A percentile compares a stretch with the other conserved stretches of the same genome.
phyloP scores from a whole-genome alignment of 2,113 vertebrate species.

The Sander lucioperca region DNA sequence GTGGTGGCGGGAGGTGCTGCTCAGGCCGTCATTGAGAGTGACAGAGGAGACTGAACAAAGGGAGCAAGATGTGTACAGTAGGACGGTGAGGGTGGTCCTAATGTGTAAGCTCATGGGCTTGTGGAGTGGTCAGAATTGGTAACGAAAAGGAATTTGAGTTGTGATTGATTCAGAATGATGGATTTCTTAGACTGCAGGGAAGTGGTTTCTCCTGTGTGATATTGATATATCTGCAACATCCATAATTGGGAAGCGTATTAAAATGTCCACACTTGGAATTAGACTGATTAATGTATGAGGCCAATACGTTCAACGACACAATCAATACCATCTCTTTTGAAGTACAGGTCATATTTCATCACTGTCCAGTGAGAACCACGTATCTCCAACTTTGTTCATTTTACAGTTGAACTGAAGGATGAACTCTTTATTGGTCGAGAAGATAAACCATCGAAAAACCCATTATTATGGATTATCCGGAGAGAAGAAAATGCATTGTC shows the following conservation, averaged over 20 bases:
- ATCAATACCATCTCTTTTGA: neutral
- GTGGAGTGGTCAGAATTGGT: neutral
- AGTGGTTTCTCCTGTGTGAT: slow-evolving; percentile 25
- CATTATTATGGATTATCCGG: neutral
- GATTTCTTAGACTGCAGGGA: slow-evolving; percentile 42
- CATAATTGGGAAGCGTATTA: neutral
- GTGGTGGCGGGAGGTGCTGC: slow-evolving; percentile 49
- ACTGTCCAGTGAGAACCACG: neutral
- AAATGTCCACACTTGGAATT: neutral
- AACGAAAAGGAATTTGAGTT: neutral
- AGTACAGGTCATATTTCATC: neutral
- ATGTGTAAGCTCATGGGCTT: neutral
- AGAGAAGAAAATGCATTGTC: neutral
- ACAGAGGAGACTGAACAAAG: slow-evolving; percentile 32
- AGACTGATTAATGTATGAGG: neutral
- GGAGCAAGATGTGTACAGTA: neutral
- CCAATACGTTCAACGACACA: neutral
- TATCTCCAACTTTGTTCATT: neutral
- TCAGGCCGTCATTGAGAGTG: neutral
- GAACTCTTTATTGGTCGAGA: neutral
- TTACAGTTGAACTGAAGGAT: neutral
- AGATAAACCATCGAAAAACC: neutral
- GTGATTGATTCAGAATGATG: neutral
- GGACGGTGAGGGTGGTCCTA: neutral
- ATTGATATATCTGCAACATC: slow-evolving; percentile 17